Evolutionary conservation across 1,140 invertebrate species (phyloP).

Genomic region (Agrypnia vestita): DNA sequence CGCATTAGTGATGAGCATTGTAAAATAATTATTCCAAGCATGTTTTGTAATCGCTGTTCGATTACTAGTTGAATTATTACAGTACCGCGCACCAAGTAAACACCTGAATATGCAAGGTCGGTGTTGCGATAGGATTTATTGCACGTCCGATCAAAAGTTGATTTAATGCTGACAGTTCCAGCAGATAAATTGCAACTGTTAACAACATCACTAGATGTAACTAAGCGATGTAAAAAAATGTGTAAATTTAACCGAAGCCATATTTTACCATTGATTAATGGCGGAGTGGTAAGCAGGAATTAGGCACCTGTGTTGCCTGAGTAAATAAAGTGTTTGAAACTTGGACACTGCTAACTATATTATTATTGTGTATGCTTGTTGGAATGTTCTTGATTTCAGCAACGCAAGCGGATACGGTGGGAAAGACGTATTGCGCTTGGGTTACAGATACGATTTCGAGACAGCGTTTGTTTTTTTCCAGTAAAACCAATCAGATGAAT

Average conservation of each 20-base stretch:
- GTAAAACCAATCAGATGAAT: no score
- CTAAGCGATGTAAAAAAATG: conserved; percentile 1
- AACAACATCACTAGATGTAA: conserved; percentile 32
- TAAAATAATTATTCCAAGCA: conserved; percentile 14
- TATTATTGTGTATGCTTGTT: no score
- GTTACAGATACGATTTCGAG: no score
- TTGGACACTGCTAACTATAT: no score
- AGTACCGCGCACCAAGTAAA: not conserved
- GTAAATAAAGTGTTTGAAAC: not conserved
- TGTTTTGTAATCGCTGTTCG: conserved; percentile 16
- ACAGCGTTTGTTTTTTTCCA: no score
- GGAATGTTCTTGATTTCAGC: no score
- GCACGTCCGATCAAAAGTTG: conserved; percentile 27
- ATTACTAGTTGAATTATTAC: conserved; percentile 24
- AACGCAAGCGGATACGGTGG: no score
- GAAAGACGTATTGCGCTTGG: no score
- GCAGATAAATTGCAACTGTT: conserved; percentile 37
- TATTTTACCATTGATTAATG: conserved; percentile 17
- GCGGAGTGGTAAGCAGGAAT: conserved; percentile 8
- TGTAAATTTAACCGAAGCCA: not conserved
- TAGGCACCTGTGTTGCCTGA: conserved; percentile 3
- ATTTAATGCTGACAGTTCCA: conserved; percentile 27
- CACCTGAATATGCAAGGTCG: conserved; percentile 24
- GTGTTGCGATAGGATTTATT: conserved; percentile 12
- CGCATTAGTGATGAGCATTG: no score